A percentile compares a stretch with the other conserved stretches of the same genome.
Evolutionary conservation across 1,140 invertebrate species (phyloP).

Genomic region (Drosophila fuyamai): DNA sequence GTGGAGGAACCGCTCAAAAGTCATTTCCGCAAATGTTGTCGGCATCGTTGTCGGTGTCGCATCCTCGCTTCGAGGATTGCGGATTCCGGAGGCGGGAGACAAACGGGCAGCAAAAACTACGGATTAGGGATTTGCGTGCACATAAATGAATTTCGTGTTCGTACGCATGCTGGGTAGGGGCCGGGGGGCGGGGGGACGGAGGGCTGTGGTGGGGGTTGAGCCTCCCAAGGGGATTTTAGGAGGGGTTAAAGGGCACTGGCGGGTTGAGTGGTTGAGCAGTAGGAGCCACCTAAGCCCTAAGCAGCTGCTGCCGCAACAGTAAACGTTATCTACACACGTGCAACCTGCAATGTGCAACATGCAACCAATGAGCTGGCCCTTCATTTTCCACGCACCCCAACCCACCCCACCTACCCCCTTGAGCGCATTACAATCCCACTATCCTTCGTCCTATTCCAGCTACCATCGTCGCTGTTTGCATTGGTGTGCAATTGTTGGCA

Average conservation of each 20-base stretch:
- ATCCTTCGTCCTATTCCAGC: slow-evolving; percentile 18
- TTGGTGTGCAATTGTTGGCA: slow-evolving; percentile 80
- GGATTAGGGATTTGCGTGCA: slow-evolving; percentile 82
- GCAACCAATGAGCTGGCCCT: slow-evolving; percentile 64
- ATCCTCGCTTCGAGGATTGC: slow-evolving; percentile 38
- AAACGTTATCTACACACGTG: slow-evolving; percentile 78
- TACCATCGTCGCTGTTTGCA: slow-evolving; percentile 60
- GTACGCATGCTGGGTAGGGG: slow-evolving; percentile 23
- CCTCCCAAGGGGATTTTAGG: neutral
- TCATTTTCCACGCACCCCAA: neutral
- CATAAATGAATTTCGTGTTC: slow-evolving; percentile 81
- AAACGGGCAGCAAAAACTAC: slow-evolving; percentile 73
- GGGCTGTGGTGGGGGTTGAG: too few species aligned
- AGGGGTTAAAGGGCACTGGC: slow-evolving; percentile 8
- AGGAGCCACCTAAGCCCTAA: slow-evolving; percentile 37
- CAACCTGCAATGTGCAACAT: slow-evolving; percentile 80
- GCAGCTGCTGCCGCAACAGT: slow-evolving; percentile 50
- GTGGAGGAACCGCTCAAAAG: slow-evolving; percentile 75
- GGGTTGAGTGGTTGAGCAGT: slow-evolving; percentile 21
- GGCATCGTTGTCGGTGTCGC: slow-evolving; percentile 56
- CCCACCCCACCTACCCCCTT: neutral
- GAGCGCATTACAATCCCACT: slow-evolving; percentile 34
- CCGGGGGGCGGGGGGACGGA: too few species aligned
- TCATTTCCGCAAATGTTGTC: slow-evolving; percentile 80
- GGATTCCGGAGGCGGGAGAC: slow-evolving; percentile 41